phyloP scores from a whole-genome alignment of 2,113 vertebrate species.

The Ophthalmolycus amberensis region DNA sequence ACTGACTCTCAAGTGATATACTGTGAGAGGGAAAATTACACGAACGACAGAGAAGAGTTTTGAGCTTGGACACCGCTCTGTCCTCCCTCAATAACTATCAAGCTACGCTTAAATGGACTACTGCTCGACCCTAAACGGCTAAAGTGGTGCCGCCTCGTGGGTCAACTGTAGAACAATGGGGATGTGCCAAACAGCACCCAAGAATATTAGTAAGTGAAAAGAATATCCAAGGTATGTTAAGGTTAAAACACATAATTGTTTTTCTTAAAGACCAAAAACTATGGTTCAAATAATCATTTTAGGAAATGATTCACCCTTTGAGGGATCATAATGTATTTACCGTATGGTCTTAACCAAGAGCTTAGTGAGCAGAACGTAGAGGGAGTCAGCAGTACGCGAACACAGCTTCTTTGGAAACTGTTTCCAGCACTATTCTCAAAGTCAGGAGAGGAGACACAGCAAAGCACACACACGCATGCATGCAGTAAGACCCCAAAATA shows the following conservation, averaged over 20 bases:
- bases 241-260: not conserved
- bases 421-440: conserved; percentile 21
- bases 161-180: conserved; percentile 22
- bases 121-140: conserved; percentile 34
- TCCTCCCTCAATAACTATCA: conserved; percentile 59
- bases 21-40: conserved; percentile 40
- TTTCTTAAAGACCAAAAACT: conserved; percentile 10
- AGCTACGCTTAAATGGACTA: conserved; percentile 43
- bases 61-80: conserved; percentile 59
- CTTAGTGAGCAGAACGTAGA: conserved; percentile 18
- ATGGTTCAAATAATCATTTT: conserved; percentile 23
- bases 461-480: conserved; percentile 13
- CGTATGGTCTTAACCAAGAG: conserved; percentile 10
- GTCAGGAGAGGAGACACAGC: conserved; percentile 41
- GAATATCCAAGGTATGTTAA: not conserved
- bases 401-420: conserved; percentile 36
- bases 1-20: conserved; percentile 51
- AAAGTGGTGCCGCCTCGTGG: conserved; percentile 35
- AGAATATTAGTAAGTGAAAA: not conserved
- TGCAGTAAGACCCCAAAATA: conserved; percentile 55
- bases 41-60: conserved; percentile 43
- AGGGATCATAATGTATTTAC: conserved; percentile 10
- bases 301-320: conserved; percentile 35
- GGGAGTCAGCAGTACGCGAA: conserved; percentile 17
- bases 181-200: conserved; percentile 9